Conservation (phyloP, 2,113 vertebrate genomes). For the Uria aalge region DNA sequence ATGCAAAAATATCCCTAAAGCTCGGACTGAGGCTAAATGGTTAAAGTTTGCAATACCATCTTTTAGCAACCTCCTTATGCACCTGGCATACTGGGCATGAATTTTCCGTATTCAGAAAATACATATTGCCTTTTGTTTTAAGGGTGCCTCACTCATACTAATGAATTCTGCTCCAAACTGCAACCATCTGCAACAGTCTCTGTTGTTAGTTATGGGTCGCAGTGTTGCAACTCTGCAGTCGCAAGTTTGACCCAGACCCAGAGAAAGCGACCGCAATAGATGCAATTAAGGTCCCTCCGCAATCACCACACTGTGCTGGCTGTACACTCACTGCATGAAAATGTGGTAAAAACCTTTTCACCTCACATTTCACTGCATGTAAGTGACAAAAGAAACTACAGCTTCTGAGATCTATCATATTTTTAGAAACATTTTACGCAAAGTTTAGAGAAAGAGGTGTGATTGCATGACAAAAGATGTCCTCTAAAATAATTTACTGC, state of each 20-base stretch:
- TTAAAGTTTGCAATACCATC: neutral
- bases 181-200: conserved; percentile 53
- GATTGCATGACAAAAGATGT: neutral
- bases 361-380: neutral
- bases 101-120: conserved; percentile 4
- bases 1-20: conserved; percentile 26
- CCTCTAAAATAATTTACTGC: neutral
- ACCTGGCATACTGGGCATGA: neutral
- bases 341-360: neutral
- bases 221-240: conserved; percentile 44
- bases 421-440: neutral
- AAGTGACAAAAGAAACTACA: neutral
- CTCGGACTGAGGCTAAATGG: neutral
- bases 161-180: conserved; percentile 49
- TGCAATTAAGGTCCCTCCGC: conserved; percentile 15
- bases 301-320: conserved; percentile 8
- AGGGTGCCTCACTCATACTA: conserved; percentile 38
- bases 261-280: conserved; percentile 19
- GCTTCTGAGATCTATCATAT: neutral
- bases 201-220: conserved; percentile 42
- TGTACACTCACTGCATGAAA: neutral
- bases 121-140: conserved; percentile 37
- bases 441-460: neutral
- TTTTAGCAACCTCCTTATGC: neutral
- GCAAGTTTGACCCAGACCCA: conserved; percentile 33